These are phyloP conservation scores for Calyptommatus sinebrachiatus DNA, from an alignment of 2,113 vertebrate genomes.

Conservation along the genomic window DNA sequence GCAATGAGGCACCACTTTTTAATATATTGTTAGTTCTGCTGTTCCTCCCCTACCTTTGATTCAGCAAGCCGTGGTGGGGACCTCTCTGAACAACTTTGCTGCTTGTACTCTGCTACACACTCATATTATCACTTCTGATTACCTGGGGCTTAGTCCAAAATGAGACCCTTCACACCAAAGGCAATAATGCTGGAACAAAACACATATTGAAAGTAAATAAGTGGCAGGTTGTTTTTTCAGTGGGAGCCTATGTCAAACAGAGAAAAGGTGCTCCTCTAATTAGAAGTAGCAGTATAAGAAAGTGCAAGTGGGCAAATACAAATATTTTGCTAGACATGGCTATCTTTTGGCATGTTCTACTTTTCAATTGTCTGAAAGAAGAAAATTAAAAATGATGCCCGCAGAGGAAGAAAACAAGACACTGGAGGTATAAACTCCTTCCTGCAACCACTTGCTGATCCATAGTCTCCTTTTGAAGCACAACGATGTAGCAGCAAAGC, in stretches of 20 bases:
- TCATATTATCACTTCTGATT: constrained; percentile 17
- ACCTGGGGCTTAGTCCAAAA: not conserved
- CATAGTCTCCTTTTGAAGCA: no score
- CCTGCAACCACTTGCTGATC: no score
- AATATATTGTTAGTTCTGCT: not conserved
- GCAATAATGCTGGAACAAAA: no score
- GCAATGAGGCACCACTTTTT: not conserved
- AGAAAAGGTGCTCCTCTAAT: not conserved
- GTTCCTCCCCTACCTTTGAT: no score
- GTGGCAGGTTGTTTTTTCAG: not conserved
- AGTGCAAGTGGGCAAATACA: not conserved
- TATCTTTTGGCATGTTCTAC: not conserved
- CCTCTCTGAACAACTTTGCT: not conserved
- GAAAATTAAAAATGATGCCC: not conserved
- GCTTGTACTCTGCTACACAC: constrained; percentile 1
- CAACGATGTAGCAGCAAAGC: no score
- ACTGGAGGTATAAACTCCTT: no score
- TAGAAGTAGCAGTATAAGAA: not conserved
- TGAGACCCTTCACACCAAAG: not conserved
- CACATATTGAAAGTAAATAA: not conserved
- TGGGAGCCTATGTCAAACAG: not conserved
- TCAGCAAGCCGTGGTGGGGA: not conserved
- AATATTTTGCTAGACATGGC: not conserved
- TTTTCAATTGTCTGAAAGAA: not conserved
- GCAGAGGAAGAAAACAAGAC: not conserved